phyloP scores from a whole-genome alignment of 2,888 invertebrate genomes.

The Drosophila bunnanda region DNA sequence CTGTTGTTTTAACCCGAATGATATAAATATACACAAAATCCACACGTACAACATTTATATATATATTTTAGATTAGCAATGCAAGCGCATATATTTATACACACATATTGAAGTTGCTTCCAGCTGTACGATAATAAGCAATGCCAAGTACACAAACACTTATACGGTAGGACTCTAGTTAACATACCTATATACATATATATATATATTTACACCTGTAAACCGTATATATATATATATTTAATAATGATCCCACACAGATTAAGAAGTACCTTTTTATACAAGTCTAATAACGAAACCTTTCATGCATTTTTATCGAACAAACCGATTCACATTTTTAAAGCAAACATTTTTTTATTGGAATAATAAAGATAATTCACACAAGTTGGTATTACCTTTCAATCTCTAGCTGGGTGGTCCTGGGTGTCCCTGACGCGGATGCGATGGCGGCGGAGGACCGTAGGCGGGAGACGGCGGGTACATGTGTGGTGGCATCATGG shows the following conservation, averaged over 20 bases:
- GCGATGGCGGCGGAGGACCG: conserved; percentile 7
- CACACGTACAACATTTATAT: conserved; percentile 22
- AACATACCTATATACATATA: conserved; percentile 10
- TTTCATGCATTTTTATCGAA: conserved; percentile 59
- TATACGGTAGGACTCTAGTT: conserved; percentile 14
- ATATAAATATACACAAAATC: conserved; percentile 14
- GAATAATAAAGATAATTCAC: conserved; percentile 37
- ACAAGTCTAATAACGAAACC: conserved; percentile 44
- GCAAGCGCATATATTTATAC: conserved; percentile 43
- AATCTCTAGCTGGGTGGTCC: conserved; percentile 14
- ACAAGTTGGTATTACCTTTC: neutral
- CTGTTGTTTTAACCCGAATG: conserved; percentile 21
- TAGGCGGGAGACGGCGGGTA: conserved; percentile 23
- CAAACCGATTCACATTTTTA: conserved; percentile 41
- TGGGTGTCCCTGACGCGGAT: conserved; percentile 16
- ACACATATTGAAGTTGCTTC: conserved; percentile 38
- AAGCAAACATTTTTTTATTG: conserved; percentile 31
- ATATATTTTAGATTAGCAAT: conserved; percentile 31
- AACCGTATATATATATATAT: conserved; percentile 45
- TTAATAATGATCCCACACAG: conserved; percentile 64
- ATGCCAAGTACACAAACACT: conserved; percentile 23
- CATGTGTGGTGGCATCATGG: conserved; percentile 44
- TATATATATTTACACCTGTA: conserved; percentile 42
- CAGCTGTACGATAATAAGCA: conserved; percentile 42
- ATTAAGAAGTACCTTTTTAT: conserved; percentile 76